Conservation (phyloP, 2,888 invertebrate species). For the Eupeodes luniger region DNA sequence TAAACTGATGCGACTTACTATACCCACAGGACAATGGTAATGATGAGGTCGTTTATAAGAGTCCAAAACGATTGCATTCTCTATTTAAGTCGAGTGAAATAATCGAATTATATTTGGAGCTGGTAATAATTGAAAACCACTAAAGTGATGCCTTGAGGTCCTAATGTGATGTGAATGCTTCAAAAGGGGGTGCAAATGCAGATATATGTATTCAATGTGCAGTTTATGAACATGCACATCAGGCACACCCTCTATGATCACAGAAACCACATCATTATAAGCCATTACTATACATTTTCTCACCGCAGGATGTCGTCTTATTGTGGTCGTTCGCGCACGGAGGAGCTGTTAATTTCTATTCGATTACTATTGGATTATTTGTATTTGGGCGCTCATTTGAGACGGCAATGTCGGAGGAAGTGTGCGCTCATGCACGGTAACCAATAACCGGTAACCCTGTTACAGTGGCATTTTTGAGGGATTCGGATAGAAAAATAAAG, state of each 20-base stretch:
- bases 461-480: constrained; percentile 36
- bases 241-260: constrained; percentile 40
- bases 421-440: constrained; percentile 66
- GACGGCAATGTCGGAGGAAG: constrained; percentile 45
- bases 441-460: neutral
- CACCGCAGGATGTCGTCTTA: constrained; percentile 68
- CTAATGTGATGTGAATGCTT: neutral
- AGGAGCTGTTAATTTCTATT: constrained; percentile 67
- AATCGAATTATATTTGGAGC: constrained; percentile 70
- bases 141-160: constrained; percentile 56
- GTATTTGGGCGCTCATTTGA: constrained; percentile 67
- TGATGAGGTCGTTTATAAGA: constrained; percentile 23
- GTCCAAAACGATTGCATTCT: constrained; percentile 40
- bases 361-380: constrained; percentile 69
- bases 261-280: constrained; percentile 59
- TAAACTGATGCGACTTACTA: neutral
- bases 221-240: constrained; percentile 18
- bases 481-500: constrained; percentile 27
- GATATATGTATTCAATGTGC: neutral
- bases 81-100: constrained; percentile 46
- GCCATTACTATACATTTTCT: constrained; percentile 32
- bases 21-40: neutral
- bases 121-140: constrained; percentile 58
- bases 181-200: neutral
- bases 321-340: constrained; percentile 42